These are phyloP conservation scores for Drosophila mimica DNA, from an alignment of 2,888 invertebrate genomes.

Conservation along the genomic window DNA sequence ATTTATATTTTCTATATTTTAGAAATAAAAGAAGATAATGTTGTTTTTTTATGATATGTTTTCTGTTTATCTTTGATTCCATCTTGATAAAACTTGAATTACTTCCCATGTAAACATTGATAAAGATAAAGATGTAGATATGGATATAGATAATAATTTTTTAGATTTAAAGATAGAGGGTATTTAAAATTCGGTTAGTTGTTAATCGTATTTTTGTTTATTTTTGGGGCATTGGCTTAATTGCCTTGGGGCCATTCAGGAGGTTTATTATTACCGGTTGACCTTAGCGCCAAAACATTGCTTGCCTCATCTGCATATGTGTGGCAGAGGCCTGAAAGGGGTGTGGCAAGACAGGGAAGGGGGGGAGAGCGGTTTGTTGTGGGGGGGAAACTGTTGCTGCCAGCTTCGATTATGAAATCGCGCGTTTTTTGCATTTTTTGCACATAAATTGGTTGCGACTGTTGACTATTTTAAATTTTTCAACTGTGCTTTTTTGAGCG, in stretches of 20 bases:
- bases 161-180: neutral
- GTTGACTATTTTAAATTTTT: slow-evolving; percentile 52
- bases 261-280: slow-evolving; percentile 70
- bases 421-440: slow-evolving; percentile 61
- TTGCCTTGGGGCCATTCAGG: slow-evolving; percentile 52
- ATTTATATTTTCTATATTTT: neutral
- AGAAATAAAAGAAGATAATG: neutral
- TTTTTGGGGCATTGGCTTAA: slow-evolving; percentile 47
- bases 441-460: slow-evolving; percentile 69
- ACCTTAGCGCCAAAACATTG: slow-evolving; percentile 55
- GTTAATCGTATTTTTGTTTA: neutral
- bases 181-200: neutral
- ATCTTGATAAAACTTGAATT: neutral
- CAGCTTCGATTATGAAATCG: slow-evolving; percentile 71
- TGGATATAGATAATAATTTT: neutral
- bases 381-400: neutral
- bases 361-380: neutral
- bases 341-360: neutral
- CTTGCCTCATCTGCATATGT: slow-evolving; percentile 74
- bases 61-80: neutral
- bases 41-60: neutral
- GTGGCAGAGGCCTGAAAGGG: neutral
- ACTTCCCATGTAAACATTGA: neutral
- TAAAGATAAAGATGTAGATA: neutral
- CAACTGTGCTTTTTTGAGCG: slow-evolving; percentile 16